Conservation (phyloP, 2,797 vertebrate species). For the Carapus acus region DNA sequence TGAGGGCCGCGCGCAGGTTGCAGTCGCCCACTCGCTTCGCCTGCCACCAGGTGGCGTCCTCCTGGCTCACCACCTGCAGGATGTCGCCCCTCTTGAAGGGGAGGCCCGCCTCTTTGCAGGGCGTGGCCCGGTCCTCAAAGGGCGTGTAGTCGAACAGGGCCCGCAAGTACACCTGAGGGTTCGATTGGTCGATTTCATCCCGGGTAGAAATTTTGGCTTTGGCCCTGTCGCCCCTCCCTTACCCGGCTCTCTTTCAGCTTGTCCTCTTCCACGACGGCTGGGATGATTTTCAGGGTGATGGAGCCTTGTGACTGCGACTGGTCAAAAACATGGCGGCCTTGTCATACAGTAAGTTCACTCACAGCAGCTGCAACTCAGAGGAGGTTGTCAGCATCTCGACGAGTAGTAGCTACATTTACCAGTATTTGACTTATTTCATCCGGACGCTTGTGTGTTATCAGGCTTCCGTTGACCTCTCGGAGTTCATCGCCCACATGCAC, state of each 20-base stretch:
- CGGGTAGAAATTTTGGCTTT: no score
- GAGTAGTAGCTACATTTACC: constrained; percentile 55
- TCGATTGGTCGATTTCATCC: background rate
- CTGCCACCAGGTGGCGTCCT: constrained; percentile 98
- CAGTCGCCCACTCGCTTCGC: constrained; percentile 88
- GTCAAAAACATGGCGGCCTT: constrained; percentile 25
- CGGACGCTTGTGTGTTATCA: constrained; percentile 85
- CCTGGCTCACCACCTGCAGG: constrained; percentile 96
- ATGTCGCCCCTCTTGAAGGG: constrained; percentile 89
- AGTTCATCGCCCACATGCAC: constrained; percentile 93
- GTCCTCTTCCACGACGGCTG: constrained; percentile 87
- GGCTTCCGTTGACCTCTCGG: constrained; percentile 88
- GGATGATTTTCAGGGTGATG: constrained; percentile 93
- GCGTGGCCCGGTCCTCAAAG: constrained; percentile 94
- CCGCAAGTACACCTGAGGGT: constrained; percentile 81
- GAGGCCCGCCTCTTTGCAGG: constrained; percentile 97
- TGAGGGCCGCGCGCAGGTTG: constrained; percentile 90
- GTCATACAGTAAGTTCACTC: constrained; percentile 10
- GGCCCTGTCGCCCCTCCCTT: constrained; percentile 7
- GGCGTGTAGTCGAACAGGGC: constrained; percentile 93
- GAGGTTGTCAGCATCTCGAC: constrained; percentile 2
- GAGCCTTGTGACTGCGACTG: constrained; percentile 93
- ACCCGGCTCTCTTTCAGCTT: constrained; percentile 88
- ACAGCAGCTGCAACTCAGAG: no score
- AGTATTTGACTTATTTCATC: constrained; percentile 96